Evolutionary conservation across 1,140 invertebrate species (phyloP), one percentile per base, ranked within the genome.

Genomic region (Tachypleus tridentatus): DNA sequence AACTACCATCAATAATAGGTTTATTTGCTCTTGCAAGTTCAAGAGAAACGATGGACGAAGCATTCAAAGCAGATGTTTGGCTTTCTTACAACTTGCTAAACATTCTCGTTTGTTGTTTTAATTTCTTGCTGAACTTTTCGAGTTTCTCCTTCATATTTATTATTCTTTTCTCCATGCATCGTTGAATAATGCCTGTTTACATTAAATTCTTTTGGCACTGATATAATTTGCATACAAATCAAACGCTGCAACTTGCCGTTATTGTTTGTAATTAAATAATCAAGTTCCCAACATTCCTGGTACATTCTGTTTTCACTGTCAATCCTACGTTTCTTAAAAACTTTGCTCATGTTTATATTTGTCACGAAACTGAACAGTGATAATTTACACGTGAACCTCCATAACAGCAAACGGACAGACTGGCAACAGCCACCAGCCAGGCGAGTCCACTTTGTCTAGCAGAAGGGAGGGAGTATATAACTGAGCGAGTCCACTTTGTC

Each of bases 1-100:
- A 50, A 60, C 51, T 60, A 8, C 59, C 59, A 60, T 60, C 59
- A 60, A 9, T 60, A 51, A 60, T 49, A 7, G 59, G 59, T 60
- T 60, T 60, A 0, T 60, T 60, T 60, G 59, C 59, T 60, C 51
- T 60, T 6, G 59, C 49, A 60, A 49, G 49, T 49, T 48, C 47
- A 60, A 60, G 49, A 60, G 59, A 60, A 50, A 60, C 59, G 49
- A 47, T 8, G 9, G 6, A 60, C 5, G 59, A 60, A 60, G 59
- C 59, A 50, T 51, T 8, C 4, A 60, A 49, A 60, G 59, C 47
- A 8, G 53, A 9, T 54, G 47, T 49, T 50, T 60, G 2, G 51
- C 8, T 11, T 10, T 60, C 5, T 7, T 3, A 4, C 8, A 60
- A 8, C 11, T 60, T 60, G 29, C 5, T 60, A 4, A 60, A 60